Conservation (phyloP, 1,140 invertebrate genomes). For the Lethocerus indicus region DNA sequence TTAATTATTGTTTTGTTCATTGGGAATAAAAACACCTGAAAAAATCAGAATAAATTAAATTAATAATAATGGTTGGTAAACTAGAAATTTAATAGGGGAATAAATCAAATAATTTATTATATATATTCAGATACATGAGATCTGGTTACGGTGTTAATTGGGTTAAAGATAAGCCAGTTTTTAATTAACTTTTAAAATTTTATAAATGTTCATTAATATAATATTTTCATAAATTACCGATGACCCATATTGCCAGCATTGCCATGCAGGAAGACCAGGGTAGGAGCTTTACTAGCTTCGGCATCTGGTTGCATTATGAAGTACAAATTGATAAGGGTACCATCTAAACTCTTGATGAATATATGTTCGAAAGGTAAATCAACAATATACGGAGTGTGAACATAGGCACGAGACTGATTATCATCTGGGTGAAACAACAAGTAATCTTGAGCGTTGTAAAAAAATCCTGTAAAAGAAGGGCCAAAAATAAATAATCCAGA, state of each 20-base stretch:
- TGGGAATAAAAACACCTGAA: no score
- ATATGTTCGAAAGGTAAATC: slow-evolving; percentile 74
- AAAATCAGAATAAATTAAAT: slow-evolving; percentile 9
- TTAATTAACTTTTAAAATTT: no score
- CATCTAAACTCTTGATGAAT: slow-evolving; percentile 58
- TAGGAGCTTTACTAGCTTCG: slow-evolving; percentile 41
- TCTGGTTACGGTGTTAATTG: no score
- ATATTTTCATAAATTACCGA: slow-evolving; percentile 32
- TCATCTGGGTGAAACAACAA: slow-evolving; percentile 82
- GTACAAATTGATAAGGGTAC: slow-evolving; percentile 66
- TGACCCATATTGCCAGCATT: slow-evolving; percentile 95
- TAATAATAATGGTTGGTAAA: slow-evolving; percentile 7
- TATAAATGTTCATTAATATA: neutral
- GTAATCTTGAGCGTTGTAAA: slow-evolving; percentile 73
- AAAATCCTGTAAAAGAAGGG: slow-evolving; percentile 37
- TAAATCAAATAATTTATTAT: no score
- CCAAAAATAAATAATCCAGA: slow-evolving; percentile 7
- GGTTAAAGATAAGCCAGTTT: no score
- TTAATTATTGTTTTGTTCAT: no score
- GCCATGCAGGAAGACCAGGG: slow-evolving; percentile 82
- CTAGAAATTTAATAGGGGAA: no score
- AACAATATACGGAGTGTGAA: slow-evolving; percentile 65
- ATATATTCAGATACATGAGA: no score
- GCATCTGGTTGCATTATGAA: slow-evolving; percentile 63
- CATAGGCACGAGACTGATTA: slow-evolving; percentile 61